Evolutionary conservation across 2,888 invertebrate species (phyloP), one percentile per base, ranked within the genome.

Genomic region (Sepiola atlantica): DNA sequence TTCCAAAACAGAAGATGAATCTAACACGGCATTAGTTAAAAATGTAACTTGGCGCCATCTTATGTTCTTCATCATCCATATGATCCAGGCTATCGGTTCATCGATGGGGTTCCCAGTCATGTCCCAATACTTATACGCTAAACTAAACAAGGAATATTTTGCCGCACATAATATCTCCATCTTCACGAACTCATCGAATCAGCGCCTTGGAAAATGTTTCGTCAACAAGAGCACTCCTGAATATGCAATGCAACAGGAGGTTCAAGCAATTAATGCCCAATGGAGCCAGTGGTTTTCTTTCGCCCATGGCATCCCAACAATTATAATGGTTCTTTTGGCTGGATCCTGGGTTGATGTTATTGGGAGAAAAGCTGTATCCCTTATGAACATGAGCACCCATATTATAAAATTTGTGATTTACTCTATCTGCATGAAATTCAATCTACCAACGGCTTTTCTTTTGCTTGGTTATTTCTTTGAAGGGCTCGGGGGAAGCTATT

Each of bases 401-500:
- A 35, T 93, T 4, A 14, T 93, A 16, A 93, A 93, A 35, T 61
- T 35, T 21, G 2, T 93, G 16, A 12, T 35, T 3, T 93, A 93
- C 20, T 24, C 28, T 28, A 6, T 90, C 20, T 32, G 45, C 45
- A 57, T 90, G 90, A 90, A 61, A 32, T 35, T 77, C 35, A n/a
- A 93, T 4, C 91, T 94, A 21, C 54, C 35, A 24, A 54, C 90
- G 18, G 55, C 35, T 90, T 94, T 90, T 32, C 55, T 94, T 20
- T 32, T 92, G n/a, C 4, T 93, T 6, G 61, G 77, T 45, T 90
- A 93, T 55, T 35, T 93, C 16, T 21, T 93, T 24, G 94, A 94
- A 20, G 94, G 94, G 2, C 55, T 94, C 28, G 55, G 90, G 8
- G 94, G 94, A 21, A 90, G 93, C 18, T 94, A 93, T 55, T 90